Evolutionary conservation across 1,140 invertebrate species (phyloP), one percentile per base, ranked within the genome.

Genomic region (Leptopilina boulardi): DNA sequence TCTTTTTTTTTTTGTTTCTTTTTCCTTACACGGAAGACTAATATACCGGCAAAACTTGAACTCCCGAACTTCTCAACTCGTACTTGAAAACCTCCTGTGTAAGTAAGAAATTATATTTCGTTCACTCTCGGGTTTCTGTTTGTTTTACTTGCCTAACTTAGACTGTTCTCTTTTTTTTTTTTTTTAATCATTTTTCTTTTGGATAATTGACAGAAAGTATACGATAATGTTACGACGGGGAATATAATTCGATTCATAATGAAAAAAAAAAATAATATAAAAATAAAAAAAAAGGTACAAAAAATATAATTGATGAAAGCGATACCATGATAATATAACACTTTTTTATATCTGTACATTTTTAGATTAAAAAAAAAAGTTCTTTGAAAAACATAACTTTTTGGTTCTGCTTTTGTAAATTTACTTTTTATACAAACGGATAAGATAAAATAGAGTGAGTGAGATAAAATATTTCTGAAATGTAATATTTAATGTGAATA

Each of bases 11-110:
- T 66, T 66, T 66, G 26, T 66, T 66, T 66, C 15, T n/a, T 11
- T 66, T 66, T 23, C 26, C 59, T 30, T 66, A 66, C 59, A 34
- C 59, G 11, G 59, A 66, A 66, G 59, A 66, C 23, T 66, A 66
- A 66, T 66, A 66, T 66, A 30, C 59, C 23, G 15, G 26, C 26
- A 66, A 66, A 66, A 66, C 26, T 66, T 66, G 59, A 66, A 66
- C 59, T 66, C 23, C 23, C 23, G 59, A 66, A 66, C 59, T 66
- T 66, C 21, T 26, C 59, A 66, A 66, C 59, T 66, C 59, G 11
- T 30, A 66, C 13, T 66, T 26, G 59, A 66, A 23, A 66, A 66
- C 59, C 59, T 66, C 26, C 26, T 66, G 59, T 66, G 23, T 66
- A 66, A 30, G 59, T 30, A 66, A 66, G 59, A n/a, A 66, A 66